A percentile compares a stretch with the other conserved stretches of the same genome.
These are phyloP conservation scores for Zoanthus gigantus DNA, from an alignment of 92 coral and sea anemone genomes.

Conservation along the genomic window DNA sequence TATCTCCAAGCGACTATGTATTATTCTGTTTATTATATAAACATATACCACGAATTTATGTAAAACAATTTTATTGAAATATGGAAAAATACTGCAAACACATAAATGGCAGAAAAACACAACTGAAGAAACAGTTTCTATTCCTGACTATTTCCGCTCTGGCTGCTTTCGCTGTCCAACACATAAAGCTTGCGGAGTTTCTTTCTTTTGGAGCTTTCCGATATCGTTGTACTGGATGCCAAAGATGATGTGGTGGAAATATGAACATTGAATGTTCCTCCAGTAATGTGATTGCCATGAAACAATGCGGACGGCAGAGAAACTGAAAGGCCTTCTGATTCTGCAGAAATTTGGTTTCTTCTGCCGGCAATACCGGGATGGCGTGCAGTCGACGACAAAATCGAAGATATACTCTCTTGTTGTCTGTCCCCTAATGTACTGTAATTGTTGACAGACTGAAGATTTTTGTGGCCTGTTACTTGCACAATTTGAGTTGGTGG, in stretches of 20 bases:
- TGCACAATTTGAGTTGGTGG: slow-evolving; percentile 55
- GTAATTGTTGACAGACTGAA: slow-evolving; percentile 51
- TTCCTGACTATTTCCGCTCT: slow-evolving; percentile 7
- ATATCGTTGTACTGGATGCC: not conserved
- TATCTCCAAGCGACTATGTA: too few relatives aligned
- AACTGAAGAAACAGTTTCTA: too few relatives aligned
- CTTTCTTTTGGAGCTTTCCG: slow-evolving; percentile 43
- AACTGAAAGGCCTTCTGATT: too few relatives aligned
- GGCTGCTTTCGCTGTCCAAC: slow-evolving; percentile 32
- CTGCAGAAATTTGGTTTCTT: too few relatives aligned
- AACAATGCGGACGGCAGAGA: not conserved
- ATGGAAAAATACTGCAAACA: too few relatives aligned
- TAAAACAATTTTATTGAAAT: too few relatives aligned
- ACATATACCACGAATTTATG: too few relatives aligned
- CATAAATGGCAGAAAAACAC: too few relatives aligned
- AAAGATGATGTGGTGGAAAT: not conserved
- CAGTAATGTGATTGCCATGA: slow-evolving; percentile 12
- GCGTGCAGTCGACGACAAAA: not conserved
- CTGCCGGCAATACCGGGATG: not conserved
- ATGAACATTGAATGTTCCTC: slow-evolving; percentile 31
- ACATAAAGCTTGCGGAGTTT: slow-evolving; percentile 12
- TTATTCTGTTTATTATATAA: too few relatives aligned
- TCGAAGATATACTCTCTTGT: not conserved
- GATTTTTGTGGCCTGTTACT: slow-evolving; percentile 56
- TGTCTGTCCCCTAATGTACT: slow-evolving; percentile 36